phyloP scores from a whole-genome alignment of 2,888 invertebrate species.

The Phragmatobia fuliginosa region DNA sequence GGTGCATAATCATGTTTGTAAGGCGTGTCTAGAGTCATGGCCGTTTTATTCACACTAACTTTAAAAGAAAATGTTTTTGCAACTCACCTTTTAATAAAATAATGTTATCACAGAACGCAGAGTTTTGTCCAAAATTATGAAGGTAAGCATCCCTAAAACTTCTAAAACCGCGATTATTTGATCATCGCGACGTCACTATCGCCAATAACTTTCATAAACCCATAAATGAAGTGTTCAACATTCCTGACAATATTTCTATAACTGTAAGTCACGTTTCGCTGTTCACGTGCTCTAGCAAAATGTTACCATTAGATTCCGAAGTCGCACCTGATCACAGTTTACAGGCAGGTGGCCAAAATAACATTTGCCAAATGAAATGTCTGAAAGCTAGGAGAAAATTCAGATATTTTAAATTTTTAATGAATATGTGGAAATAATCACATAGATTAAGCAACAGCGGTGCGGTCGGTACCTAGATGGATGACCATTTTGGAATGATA shows the following conservation, averaged over 20 bases:
- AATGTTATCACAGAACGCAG: too few species aligned
- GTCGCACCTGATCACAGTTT: constrained; percentile 25
- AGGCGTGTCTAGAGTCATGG: neutral
- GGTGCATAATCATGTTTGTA: neutral
- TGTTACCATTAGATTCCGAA: constrained; percentile 11
- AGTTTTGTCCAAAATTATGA: too few species aligned
- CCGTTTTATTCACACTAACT: neutral
- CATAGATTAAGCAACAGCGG: too few species aligned
- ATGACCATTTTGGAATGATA: too few species aligned
- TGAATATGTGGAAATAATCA: too few species aligned
- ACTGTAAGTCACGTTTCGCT: constrained; percentile 27
- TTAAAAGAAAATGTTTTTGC: neutral
- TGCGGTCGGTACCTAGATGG: too few species aligned
- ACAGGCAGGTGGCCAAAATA: constrained; percentile 43
- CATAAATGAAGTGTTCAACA: constrained; percentile 9
- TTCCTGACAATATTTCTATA: constrained; percentile 43
- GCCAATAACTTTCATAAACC: too few species aligned
- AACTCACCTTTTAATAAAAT: too few species aligned
- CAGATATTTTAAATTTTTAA: neutral
- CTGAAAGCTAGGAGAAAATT: constrained; percentile 12
- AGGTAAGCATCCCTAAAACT: too few species aligned
- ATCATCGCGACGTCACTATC: too few species aligned
- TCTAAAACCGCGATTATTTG: too few species aligned
- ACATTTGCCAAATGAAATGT: constrained; percentile 41
- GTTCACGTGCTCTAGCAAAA: constrained; percentile 1